Evolutionary conservation across 2,888 invertebrate genomes (phyloP).

Genomic region (Drepanosiphum platanoidis): DNA sequence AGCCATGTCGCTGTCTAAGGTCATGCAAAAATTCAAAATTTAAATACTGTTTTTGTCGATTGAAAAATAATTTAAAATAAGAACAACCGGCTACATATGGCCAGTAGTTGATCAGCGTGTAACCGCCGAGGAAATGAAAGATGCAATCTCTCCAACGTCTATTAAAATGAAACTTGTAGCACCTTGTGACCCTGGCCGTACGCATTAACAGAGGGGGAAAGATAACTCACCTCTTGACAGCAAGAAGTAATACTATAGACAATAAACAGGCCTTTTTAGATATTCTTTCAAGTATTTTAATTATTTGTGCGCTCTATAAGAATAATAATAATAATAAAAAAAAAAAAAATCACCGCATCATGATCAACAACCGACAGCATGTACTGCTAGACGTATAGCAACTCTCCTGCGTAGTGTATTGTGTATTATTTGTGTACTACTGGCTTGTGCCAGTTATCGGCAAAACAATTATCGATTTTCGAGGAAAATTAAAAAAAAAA

Average conservation of each 20-base stretch:
- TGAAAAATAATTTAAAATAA: conserved; percentile 6
- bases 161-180: conserved; percentile 24
- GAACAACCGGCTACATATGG: neutral
- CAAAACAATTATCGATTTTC: conserved; percentile 40
- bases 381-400: neutral
- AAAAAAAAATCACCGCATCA: neutral
- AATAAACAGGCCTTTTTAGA: conserved; percentile 7
- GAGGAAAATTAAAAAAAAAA: conserved; percentile 33
- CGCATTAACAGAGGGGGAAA: conserved; percentile 14
- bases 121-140: conserved; percentile 53
- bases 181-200: conserved; percentile 52
- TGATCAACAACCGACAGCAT: neutral
- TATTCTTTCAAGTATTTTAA: neutral
- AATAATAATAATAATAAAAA: too few species aligned
- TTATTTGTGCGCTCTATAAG: neutral
- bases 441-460: neutral
- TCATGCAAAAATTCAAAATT: neutral
- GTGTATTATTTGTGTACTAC: too few species aligned
- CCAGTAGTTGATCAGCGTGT: conserved; percentile 3
- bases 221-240: conserved; percentile 51
- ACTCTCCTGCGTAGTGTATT: neutral
- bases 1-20: conserved; percentile 63
- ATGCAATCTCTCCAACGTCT: neutral
- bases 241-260: neutral
- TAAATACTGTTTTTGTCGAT: neutral